These are phyloP conservation scores for Paedocypris sp. DNA, from an alignment of 2,113 vertebrate species.

Conservation along the genomic window DNA sequence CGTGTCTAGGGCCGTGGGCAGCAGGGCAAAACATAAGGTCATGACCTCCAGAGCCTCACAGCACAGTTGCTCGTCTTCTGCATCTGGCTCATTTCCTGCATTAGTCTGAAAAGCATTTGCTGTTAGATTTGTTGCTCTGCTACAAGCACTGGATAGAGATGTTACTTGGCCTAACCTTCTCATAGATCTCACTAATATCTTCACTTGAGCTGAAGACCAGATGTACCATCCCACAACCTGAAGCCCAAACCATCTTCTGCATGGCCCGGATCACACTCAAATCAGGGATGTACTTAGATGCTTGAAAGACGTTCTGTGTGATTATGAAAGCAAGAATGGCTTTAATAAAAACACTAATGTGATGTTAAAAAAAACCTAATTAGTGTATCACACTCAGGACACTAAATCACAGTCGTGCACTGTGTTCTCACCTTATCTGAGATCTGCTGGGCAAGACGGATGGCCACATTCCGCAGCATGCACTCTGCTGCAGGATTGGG, in stretches of 20 bases:
- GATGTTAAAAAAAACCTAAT: too few relatives aligned
- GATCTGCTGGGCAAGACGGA: slow-evolving; percentile 95
- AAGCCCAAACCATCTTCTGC: slow-evolving; percentile 96
- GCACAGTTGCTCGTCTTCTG: slow-evolving; percentile 94
- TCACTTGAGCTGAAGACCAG: slow-evolving; percentile 94
- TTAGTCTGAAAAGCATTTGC: slow-evolving; percentile 67
- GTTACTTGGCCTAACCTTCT: slow-evolving; percentile 80
- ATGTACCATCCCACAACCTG: slow-evolving; percentile 87
- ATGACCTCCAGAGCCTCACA: slow-evolving; percentile 95
- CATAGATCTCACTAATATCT: slow-evolving; percentile 94
- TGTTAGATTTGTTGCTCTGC: too few relatives aligned
- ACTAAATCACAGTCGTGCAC: too few relatives aligned
- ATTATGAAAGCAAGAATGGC: not conserved
- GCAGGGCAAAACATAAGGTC: slow-evolving; percentile 94
- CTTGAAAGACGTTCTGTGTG: slow-evolving; percentile 66
- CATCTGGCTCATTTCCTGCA: slow-evolving; percentile 83
- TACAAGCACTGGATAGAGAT: too few relatives aligned
- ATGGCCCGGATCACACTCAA: slow-evolving; percentile 94
- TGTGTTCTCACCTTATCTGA: slow-evolving; percentile 99
- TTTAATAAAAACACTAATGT: too few relatives aligned
- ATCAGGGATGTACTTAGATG: slow-evolving; percentile 94
- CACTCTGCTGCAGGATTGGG: slow-evolving; percentile 95
- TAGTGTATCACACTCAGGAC: too few relatives aligned
- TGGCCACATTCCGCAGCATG: slow-evolving; percentile 95
- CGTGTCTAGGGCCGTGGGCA: slow-evolving; percentile 88